phyloP scores from a whole-genome alignment of 2,113 vertebrate genomes.

The Cariama cristata region DNA sequence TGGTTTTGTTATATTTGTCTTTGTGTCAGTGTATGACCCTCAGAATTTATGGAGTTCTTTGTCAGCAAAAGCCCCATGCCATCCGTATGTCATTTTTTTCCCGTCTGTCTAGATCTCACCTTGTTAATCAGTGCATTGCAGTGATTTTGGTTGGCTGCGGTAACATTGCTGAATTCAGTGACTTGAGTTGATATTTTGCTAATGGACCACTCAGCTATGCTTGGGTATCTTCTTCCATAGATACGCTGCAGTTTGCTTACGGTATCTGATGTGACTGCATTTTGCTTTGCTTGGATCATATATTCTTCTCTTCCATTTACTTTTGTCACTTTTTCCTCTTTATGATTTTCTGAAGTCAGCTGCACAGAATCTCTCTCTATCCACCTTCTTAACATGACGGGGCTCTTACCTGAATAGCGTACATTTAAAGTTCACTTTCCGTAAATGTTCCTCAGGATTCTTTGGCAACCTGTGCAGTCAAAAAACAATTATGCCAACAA shows the following conservation, averaged over 20 bases:
- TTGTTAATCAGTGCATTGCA: not conserved
- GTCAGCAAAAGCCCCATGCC: not conserved
- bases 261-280: not conserved
- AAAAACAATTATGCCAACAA: constrained; percentile 27
- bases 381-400: not conserved
- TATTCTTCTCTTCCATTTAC: not conserved
- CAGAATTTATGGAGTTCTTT: not conserved
- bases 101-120: not conserved
- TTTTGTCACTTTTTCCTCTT: not conserved
- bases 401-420: not conserved
- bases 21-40: not conserved
- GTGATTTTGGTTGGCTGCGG: not conserved
- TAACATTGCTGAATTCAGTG: not conserved
- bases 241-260: not conserved
- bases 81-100: accelerated
- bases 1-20: not conserved
- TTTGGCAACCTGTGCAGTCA: not conserved
- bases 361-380: not conserved
- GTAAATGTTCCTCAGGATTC: not conserved
- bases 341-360: not conserved
- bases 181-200: not conserved
- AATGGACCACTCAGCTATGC: not conserved
- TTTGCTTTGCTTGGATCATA: not conserved
- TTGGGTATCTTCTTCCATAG: not conserved
- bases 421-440: not conserved